phyloP scores from a whole-genome alignment of 2,888 invertebrate genomes.

The Phaedon cochleariae region DNA sequence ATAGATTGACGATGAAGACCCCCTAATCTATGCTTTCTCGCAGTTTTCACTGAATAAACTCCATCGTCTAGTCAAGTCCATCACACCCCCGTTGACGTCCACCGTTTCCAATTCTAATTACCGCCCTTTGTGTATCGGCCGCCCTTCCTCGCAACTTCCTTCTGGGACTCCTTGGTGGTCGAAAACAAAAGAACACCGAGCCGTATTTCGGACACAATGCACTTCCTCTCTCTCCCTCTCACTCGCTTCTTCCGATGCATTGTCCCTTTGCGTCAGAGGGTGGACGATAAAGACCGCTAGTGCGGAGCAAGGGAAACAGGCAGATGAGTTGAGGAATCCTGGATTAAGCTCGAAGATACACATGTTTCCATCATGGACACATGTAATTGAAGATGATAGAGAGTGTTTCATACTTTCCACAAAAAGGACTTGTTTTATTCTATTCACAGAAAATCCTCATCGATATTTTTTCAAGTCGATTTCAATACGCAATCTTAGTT shows the following conservation, averaged over 20 bases:
- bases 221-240: conserved; percentile 54
- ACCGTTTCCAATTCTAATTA: background rate
- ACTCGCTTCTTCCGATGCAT: conserved; percentile 58
- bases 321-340: background rate
- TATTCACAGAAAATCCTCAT: too few relatives aligned
- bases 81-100: background rate
- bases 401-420: too few relatives aligned
- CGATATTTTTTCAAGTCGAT: too few relatives aligned
- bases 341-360: too few relatives aligned
- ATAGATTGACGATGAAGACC: too few relatives aligned
- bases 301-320: background rate
- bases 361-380: too few relatives aligned
- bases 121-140: background rate
- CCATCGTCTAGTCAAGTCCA: background rate
- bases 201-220: conserved; percentile 60
- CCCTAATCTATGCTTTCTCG: too few relatives aligned
- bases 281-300: conserved; percentile 36
- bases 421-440: too few relatives aligned
- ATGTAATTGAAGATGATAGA: too few relatives aligned
- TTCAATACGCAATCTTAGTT: too few relatives aligned
- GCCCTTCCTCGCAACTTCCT: background rate
- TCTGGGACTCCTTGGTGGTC: background rate
- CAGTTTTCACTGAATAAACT: too few relatives aligned
- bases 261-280: conserved; percentile 63
- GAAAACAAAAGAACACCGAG: conserved; percentile 57